phyloP scores from a whole-genome alignment of 92 coral and sea anemone species.

The Epizoanthus scotinus region DNA sequence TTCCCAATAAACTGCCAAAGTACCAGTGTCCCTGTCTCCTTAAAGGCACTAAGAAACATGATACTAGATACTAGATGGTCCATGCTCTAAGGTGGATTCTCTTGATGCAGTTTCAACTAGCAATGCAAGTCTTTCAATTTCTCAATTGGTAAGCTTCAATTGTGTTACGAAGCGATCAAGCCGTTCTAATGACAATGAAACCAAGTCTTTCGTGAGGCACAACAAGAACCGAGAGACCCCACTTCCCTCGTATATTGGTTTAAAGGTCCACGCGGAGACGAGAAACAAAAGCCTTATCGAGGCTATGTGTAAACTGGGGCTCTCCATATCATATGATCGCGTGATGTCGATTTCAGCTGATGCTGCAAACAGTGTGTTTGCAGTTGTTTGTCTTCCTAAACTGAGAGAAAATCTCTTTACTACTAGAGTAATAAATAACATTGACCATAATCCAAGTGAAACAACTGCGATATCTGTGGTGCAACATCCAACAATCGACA shows the following conservation, averaged over 20 bases:
- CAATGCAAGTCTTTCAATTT: slow-evolving; percentile 24
- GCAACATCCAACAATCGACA: slow-evolving; percentile 32
- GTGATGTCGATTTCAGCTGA: slow-evolving; percentile 65
- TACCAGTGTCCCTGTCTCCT: too few relatives aligned
- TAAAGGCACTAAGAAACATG: too few relatives aligned
- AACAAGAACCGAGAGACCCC: slow-evolving; percentile 15
- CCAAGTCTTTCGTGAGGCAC: slow-evolving; percentile 23
- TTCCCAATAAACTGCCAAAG: too few relatives aligned
- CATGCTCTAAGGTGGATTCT: slow-evolving; percentile 33
- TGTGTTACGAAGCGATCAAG: slow-evolving; percentile 31
- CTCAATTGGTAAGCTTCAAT: too few relatives aligned
- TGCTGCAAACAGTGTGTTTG: slow-evolving; percentile 57
- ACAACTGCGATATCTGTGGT: slow-evolving; percentile 33
- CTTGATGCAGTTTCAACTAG: slow-evolving; percentile 36
- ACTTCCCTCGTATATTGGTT: slow-evolving; percentile 53
- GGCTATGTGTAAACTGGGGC: slow-evolving; percentile 52
- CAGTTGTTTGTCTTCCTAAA: slow-evolving; percentile 42
- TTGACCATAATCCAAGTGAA: slow-evolving; percentile 40
- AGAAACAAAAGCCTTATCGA: slow-evolving; percentile 58
- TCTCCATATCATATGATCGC: slow-evolving; percentile 63
- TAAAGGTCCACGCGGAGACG: slow-evolving; percentile 65
- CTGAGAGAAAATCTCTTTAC: slow-evolving; percentile 17
- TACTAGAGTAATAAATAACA: slow-evolving; percentile 32
- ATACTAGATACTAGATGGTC: too few relatives aligned
- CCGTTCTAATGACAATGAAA: not conserved